Conservation (phyloP, 1,140 invertebrate species). For the Drosophila ananassae region DNA sequence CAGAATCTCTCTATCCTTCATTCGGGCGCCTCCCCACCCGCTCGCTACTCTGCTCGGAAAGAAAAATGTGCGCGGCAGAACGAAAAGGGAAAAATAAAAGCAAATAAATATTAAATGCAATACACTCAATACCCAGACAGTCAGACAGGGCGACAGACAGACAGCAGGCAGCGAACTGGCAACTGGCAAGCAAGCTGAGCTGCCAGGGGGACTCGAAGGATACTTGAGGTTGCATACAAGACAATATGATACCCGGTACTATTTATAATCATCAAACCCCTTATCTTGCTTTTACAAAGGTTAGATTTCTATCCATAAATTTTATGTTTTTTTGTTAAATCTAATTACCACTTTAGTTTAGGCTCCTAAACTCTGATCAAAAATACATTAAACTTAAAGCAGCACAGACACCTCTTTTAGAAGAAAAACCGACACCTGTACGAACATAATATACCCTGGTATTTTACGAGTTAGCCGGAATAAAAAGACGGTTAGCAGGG, state of each 20-base stretch:
- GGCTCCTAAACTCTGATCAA: neutral
- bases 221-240: neutral
- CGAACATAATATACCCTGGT: neutral
- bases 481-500: neutral
- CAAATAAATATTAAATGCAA: constrained; percentile 83
- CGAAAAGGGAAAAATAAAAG: constrained; percentile 65
- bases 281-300: too few relatives aligned
- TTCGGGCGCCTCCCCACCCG: neutral
- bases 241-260: neutral
- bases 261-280: neutral
- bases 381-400: neutral
- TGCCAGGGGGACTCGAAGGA: constrained; percentile 19
- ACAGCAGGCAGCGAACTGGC: constrained; percentile 55
- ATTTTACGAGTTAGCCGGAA: neutral
- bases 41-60: constrained; percentile 14
- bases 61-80: constrained; percentile 57
- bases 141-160: constrained; percentile 19
- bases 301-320: too few relatives aligned
- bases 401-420: neutral
- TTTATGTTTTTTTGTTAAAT: too few relatives aligned
- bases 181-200: constrained; percentile 59
- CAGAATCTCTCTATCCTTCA: constrained; percentile 23
- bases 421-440: neutral
- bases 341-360: too few relatives aligned
- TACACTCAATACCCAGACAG: constrained; percentile 73